These are phyloP conservation scores for Carposina sasakii DNA, from an alignment of 1,140 invertebrate genomes.

Conservation along the genomic window DNA sequence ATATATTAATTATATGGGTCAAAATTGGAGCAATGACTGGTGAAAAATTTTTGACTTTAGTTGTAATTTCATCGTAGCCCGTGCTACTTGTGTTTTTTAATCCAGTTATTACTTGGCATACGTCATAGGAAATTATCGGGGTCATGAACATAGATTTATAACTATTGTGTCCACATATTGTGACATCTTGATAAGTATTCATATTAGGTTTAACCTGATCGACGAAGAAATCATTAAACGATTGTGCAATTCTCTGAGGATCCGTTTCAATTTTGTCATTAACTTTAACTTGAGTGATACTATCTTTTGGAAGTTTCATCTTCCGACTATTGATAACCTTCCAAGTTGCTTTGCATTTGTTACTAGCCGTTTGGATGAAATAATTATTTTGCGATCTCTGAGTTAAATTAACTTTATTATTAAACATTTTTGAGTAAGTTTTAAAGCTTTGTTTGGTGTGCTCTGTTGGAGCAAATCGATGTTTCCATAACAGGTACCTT, in stretches of 20 bases:
- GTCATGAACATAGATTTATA: conserved; percentile 13
- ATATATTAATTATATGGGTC: conserved; percentile 5
- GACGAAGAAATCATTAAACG: conserved; percentile 6
- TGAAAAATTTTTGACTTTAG: conserved; percentile 12
- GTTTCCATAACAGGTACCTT: not conserved
- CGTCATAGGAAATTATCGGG: conserved; percentile 6
- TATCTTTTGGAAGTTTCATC: not conserved
- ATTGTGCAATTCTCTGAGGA: not conserved
- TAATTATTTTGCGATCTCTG: conserved; percentile 5
- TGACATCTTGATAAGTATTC: too few relatives aligned
- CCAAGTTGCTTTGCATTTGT: conserved; percentile 5
- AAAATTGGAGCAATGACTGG: conserved; percentile 5
- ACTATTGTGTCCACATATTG: too few relatives aligned
- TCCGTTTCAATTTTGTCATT: not conserved
- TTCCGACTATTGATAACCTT: conserved; percentile 5
- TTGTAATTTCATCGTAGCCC: conserved; percentile 14
- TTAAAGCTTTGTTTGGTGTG: not conserved
- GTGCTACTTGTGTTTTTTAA: conserved; percentile 16
- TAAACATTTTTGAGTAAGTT: not conserved
- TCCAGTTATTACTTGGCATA: conserved; percentile 5
- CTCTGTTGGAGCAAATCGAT: not conserved
- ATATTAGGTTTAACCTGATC: not conserved
- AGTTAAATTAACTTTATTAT: not conserved
- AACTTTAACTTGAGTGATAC: not conserved
- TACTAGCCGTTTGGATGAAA: not conserved